Percentiles rank a stretch among this genome's conserved stretches.
phyloP scores from a whole-genome alignment of 1,140 invertebrate genomes.

The Aphaenogaster floridana region DNA sequence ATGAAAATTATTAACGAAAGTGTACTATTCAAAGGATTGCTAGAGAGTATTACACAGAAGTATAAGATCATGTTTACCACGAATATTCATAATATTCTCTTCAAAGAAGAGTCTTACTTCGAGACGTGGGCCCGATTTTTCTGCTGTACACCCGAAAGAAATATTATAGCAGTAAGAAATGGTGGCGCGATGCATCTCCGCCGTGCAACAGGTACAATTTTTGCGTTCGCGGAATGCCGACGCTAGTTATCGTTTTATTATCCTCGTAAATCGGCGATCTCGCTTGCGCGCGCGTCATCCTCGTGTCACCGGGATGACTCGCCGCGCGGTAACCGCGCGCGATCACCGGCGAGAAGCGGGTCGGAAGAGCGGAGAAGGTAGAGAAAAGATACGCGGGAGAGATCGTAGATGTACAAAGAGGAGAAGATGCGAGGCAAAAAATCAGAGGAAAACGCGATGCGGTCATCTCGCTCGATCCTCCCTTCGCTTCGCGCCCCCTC shows the following conservation, averaged over 20 bases:
- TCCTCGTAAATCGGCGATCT: slow-evolving; percentile 58
- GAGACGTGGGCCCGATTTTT: not conserved
- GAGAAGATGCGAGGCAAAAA: slow-evolving; percentile 41
- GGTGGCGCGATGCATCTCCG: slow-evolving; percentile 12
- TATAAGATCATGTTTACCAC: not conserved
- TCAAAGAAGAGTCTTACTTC: not conserved
- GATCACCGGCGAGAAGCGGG: slow-evolving; percentile 6
- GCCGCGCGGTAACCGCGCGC: slow-evolving; percentile 34
- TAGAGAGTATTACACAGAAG: not conserved
- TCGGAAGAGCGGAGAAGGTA: not conserved
- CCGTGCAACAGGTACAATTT: slow-evolving; percentile 57
- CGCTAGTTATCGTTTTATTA: slow-evolving; percentile 65
- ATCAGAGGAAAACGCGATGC: slow-evolving; percentile 40
- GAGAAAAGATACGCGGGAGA: slow-evolving; percentile 41
- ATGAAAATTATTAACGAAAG: not conserved
- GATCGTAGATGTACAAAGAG: slow-evolving; percentile 42
- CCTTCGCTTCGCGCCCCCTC: slow-evolving; percentile 36
- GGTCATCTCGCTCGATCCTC: slow-evolving; percentile 60
- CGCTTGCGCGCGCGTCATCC: slow-evolving; percentile 48
- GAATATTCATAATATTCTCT: not conserved
- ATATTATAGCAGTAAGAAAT: slow-evolving; percentile 34
- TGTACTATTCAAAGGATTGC: not conserved
- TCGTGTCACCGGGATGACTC: slow-evolving; percentile 57
- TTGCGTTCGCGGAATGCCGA: slow-evolving; percentile 52
- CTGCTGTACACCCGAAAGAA: slow-evolving; percentile 4